Conservation (phyloP, 2,888 invertebrate genomes). For the Malthinus flaveolus region DNA sequence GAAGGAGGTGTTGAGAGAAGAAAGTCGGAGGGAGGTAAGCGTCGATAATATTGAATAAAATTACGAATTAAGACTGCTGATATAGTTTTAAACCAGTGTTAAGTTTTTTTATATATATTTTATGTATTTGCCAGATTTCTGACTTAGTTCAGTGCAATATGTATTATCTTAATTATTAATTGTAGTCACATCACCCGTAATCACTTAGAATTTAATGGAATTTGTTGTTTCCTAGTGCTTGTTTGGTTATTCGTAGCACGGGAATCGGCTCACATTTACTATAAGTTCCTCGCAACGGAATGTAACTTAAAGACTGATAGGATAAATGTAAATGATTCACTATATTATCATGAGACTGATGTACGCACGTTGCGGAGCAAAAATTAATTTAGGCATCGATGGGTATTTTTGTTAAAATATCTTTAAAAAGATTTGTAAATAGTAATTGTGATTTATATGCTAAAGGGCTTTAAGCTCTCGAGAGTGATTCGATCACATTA, state of each 20-base stretch:
- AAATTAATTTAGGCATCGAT: neutral
- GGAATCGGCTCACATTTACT: constrained; percentile 1
- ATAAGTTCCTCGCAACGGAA: constrained; percentile 7
- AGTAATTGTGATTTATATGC: neutral
- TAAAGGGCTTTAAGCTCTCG: neutral
- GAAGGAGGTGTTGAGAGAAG: constrained; percentile 52
- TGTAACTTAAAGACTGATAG: constrained; percentile 8
- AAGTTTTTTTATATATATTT: constrained; percentile 54
- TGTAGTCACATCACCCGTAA: neutral
- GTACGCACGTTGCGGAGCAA: constrained; percentile 6
- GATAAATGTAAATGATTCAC: neutral
- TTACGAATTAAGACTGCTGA: constrained; percentile 44
- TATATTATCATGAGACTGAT: constrained; percentile 6
- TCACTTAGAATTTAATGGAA: constrained; percentile 1
- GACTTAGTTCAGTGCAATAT: constrained; percentile 16
- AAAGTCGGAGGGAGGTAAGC: constrained; percentile 57
- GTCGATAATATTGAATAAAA: constrained; percentile 43
- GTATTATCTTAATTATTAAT: constrained; percentile 3
- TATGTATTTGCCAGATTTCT: constrained; percentile 45
- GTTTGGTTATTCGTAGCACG: neutral
- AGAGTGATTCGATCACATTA: neutral
- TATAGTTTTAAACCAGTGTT: constrained; percentile 54
- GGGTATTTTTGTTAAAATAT: neutral
- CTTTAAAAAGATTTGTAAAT: neutral
- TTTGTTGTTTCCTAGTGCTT: constrained; percentile 4